Evolutionary conservation across 1,140 invertebrate species (phyloP), one percentile per base, ranked within the genome.

Genomic region (Hyphantria cunea): DNA sequence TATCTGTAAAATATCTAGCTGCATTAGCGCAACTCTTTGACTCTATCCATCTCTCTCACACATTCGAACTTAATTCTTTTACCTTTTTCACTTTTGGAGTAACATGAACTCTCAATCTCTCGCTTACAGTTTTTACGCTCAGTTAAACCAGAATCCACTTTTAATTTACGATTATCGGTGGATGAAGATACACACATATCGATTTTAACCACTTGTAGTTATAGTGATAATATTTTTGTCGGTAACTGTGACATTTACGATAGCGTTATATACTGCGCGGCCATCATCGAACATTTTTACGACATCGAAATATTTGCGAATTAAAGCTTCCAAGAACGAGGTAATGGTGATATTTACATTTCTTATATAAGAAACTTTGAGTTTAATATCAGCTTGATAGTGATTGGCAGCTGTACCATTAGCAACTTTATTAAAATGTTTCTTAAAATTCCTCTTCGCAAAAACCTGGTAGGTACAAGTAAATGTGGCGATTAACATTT

Each of bases 51-150:
- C 78, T 82, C 69, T 78, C 70, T 85, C 68, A 72, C 74, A 74
- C 74, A 69, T 61, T 65, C 59, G 76, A 58, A 64, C 60, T 55
- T 52, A 42, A 66, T 51, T 71, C 70, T 82, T 85, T 78, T 70
- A 78, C 78, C 64, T 82, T 77, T 82, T 89, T 80, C 71, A 70
- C 80, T 81, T 87, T 80, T 55, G 76, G 58, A 84, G 85, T 86
- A 90, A 89, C 83, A 87, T 86, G 85, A 88, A 86, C 84, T 85
- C 84, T 84, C 82, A 86, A 89, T 88, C 78, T 83, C 79, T 76
- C 72, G 74, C 78, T 82, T 76, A 83, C 84, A 87, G 87, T 87
- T 90, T 89, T 85, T 84, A 90, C 86, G 86, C 85, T 86, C 84
- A 74, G 87, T 90, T 88, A 80, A 82, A 74, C 78, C 66, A 71